These are phyloP conservation scores for Strongylocentrotus purpuratus DNA, from an alignment of 35 echinoderm and acorn worm species.

Conservation along the genomic window DNA sequence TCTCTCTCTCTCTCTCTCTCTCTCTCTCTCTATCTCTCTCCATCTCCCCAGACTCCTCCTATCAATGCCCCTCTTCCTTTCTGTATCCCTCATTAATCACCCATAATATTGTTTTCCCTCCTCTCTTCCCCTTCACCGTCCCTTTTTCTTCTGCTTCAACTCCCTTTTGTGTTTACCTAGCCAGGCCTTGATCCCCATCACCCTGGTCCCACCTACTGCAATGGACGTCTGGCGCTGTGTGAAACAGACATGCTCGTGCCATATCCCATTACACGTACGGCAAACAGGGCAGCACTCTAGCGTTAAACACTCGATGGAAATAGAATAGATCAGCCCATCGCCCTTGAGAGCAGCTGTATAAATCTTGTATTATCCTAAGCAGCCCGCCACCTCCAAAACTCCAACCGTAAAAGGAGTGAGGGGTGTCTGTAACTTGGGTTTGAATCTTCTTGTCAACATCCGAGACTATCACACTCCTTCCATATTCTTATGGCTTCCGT, in stretches of 20 bases:
- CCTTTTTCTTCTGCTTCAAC: not conserved
- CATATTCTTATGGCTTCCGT: no score
- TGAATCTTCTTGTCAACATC: no score
- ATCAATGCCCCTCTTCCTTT: no score
- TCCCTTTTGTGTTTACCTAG: not conserved
- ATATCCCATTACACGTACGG: not conserved
- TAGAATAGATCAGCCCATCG: not conserved
- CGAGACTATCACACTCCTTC: no score
- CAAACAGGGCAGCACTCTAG: conserved; percentile 8
- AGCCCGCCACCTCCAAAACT: not conserved
- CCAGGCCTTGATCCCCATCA: not conserved
- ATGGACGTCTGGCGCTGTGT: not conserved
- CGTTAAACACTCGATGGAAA: conserved; percentile 15
- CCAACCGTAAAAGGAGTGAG: not conserved
- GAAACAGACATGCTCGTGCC: not conserved
- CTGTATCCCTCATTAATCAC: not conserved
- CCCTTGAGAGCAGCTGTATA: conserved; percentile 15
- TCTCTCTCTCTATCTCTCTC: no score
- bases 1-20: no score
- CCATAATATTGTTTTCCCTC: not conserved
- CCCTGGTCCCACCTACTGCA: not conserved
- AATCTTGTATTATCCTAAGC: not conserved
- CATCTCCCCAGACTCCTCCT: no score
- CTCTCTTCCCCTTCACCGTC: not conserved
- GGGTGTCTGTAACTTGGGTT: no score